Evolutionary conservation across 1,140 invertebrate genomes (phyloP), one percentile per base, ranked within the genome.

Genomic region (Tetramorium simillimum): DNA sequence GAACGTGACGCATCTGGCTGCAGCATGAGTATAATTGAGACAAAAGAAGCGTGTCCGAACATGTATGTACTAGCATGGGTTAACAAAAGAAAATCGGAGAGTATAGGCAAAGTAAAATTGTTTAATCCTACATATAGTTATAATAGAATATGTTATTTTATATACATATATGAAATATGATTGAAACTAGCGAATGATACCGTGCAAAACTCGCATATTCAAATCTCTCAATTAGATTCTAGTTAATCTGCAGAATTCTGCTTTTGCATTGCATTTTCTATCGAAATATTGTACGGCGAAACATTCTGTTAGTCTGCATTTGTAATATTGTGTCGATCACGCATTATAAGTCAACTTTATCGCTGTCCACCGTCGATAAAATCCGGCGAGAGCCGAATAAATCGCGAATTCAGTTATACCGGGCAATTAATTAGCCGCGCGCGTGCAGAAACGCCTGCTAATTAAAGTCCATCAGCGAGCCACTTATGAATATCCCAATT

Each of bases 401-500:
- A 84, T 60, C n/a, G 12, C 18, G 65, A 81, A 81, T 81, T 84
- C 28, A 43, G 53, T 84, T 75, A 84, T 75, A 62, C 14, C 40
- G 43, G 6, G 18, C 53, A 43, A 84, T 75, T 84, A 84, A 73
- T 70, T 84, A 84, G 80, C 53, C 18, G 69, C n/a, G 43, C 40
- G 70, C 40, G 24, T 43, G 33, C n/a, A 46, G 62, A 33, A 65
- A 80, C 40, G 80, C 69, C 33, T 58, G 69, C 53, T 84, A 84
- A 84, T 84, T 84, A 84, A 84, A 84, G 69, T 84, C 69, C 69
- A 84, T 84, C 69, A 84, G 40, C 70, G 69, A 18, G 40, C 53
- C 51, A 84, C 80, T 84, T 84, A 84, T 84, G 80, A 62, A 84
- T 75, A 84, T 58, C 24, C 69, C n/a, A 58, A 53, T 84, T 84